phyloP scores from a whole-genome alignment of 2,797 vertebrate genomes.

The Oophaga sylvatica region DNA sequence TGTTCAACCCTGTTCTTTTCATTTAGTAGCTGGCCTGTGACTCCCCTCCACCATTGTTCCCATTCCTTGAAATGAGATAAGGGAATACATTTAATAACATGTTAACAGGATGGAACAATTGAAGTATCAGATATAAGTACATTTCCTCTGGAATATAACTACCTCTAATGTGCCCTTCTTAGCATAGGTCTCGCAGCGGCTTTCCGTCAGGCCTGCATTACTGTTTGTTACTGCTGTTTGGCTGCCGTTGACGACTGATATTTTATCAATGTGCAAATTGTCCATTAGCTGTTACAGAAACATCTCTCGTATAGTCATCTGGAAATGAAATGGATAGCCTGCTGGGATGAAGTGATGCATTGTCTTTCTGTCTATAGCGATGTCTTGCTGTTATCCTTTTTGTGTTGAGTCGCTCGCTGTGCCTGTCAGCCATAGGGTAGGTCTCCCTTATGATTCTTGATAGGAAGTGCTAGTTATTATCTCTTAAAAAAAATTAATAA shows the following conservation, averaged over 20 bases:
- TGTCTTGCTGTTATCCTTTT: slow-evolving; percentile 63
- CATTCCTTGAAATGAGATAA: slow-evolving; percentile 27
- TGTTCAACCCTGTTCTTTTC: slow-evolving; percentile 12
- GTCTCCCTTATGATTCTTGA: slow-evolving; percentile 59
- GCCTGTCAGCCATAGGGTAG: slow-evolving; percentile 50
- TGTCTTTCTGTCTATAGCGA: slow-evolving; percentile 61
- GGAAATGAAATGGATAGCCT: slow-evolving; percentile 61
- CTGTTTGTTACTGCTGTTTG: slow-evolving; percentile 53
- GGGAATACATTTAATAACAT: slow-evolving; percentile 46
- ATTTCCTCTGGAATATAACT: slow-evolving; percentile 30
- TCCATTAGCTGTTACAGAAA: slow-evolving; percentile 61
- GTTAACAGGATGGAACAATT: slow-evolving; percentile 52
- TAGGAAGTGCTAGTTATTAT: slow-evolving; percentile 40
- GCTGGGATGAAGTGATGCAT: slow-evolving; percentile 61
- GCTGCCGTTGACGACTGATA: slow-evolving; percentile 50
- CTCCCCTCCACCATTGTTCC: slow-evolving; percentile 3
- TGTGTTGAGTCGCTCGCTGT: slow-evolving; percentile 59
- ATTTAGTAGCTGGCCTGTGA: neutral
- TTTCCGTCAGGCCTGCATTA: slow-evolving; percentile 42
- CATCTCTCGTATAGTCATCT: slow-evolving; percentile 61
- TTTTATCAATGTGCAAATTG: slow-evolving; percentile 63
- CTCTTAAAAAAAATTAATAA: slow-evolving; percentile 51
- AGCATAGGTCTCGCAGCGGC: slow-evolving; percentile 42
- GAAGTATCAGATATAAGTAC: slow-evolving; percentile 40
- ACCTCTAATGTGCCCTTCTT: slow-evolving; percentile 49